Conservation (phyloP, 2,113 vertebrate genomes). For the Cottus gobio region DNA sequence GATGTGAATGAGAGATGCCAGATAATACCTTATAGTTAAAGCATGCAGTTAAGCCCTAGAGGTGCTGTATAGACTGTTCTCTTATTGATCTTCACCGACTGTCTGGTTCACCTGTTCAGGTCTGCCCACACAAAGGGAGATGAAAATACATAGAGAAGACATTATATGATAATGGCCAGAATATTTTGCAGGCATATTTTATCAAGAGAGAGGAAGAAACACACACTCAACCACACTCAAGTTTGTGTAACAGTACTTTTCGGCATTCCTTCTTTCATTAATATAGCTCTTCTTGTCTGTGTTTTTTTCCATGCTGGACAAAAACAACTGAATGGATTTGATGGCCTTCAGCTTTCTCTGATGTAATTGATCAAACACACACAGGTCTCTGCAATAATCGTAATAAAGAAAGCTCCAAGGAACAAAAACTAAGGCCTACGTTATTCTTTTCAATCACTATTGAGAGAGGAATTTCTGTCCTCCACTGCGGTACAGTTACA, state of each 20-base stretch:
- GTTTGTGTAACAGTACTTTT: neutral
- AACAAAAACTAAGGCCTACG: neutral
- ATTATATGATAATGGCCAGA: neutral
- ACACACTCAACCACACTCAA: neutral
- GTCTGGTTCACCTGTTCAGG: constrained; percentile 5
- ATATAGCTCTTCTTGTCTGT: neutral
- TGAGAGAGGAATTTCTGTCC: neutral
- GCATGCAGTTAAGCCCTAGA: constrained; percentile 10
- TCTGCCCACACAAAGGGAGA: constrained; percentile 14
- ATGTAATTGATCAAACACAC: neutral
- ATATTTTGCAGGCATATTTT: neutral
- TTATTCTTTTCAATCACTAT: neutral
- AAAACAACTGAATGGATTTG: neutral
- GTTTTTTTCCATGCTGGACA: neutral
- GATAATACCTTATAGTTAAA: constrained; percentile 24
- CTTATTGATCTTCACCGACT: constrained; percentile 23
- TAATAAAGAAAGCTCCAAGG: neutral
- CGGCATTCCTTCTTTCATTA: neutral
- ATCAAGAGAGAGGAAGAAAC: neutral
- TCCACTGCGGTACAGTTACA: constrained; percentile 3
- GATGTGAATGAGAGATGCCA: neutral
- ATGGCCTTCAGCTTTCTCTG: constrained; percentile 1
- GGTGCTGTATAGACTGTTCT: constrained; percentile 2
- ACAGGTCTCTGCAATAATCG: neutral
- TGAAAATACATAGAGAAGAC: neutral